Percentiles rank a stretch among this genome's conserved stretches.
These are phyloP conservation scores for Vicugna pacos DNA, from an alignment of 2,113 vertebrate genomes.

Conservation along the genomic window DNA sequence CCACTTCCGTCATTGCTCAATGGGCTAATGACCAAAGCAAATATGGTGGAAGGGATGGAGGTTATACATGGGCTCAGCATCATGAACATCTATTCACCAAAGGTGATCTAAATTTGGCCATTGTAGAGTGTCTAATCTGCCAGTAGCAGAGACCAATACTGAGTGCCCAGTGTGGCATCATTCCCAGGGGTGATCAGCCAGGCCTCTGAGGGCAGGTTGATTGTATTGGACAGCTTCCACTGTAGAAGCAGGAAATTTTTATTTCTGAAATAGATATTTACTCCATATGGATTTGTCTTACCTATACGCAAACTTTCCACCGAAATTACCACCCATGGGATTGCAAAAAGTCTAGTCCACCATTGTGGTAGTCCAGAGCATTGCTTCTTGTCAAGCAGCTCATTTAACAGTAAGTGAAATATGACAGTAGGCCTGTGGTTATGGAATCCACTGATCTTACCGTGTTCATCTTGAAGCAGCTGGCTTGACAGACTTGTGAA, in stretches of 20 bases:
- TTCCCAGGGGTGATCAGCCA: background rate
- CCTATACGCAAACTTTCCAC: background rate
- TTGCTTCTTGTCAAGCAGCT: background rate
- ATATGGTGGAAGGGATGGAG: background rate
- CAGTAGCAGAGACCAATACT: background rate
- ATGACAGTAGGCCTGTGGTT: background rate
- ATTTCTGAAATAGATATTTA: background rate
- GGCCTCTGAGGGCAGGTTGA: background rate
- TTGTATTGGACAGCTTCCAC: background rate
- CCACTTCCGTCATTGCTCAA: background rate
- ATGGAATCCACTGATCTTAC: background rate
- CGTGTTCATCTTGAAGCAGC: background rate
- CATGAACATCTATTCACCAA: background rate
- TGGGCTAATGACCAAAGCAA: background rate
- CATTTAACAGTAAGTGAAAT: background rate
- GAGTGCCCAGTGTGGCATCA: background rate
- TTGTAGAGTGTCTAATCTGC: background rate
- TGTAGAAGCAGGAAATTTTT: background rate
- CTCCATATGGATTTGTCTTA: background rate
- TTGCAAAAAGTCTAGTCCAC: background rate
- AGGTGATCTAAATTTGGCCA: background rate
- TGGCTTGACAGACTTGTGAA: background rate
- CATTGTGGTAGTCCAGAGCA: background rate
- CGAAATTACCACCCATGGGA: background rate
- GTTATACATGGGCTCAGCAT: background rate